phyloP scores from a whole-genome alignment of 2,888 invertebrate species.

The Amblyjoppa fuscipennis region DNA sequence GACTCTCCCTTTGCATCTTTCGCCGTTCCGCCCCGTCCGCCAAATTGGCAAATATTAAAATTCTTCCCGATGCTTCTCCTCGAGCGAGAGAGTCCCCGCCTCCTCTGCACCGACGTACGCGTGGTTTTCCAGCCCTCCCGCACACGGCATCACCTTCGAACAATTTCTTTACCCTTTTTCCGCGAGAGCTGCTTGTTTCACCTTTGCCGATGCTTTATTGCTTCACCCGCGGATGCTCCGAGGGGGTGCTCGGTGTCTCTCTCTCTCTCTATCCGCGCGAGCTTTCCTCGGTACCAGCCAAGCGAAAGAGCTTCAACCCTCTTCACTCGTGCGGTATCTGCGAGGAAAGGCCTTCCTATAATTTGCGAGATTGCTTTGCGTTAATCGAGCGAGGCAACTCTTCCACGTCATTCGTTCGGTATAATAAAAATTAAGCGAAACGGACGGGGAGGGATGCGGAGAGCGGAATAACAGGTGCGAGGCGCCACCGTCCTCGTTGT shows the following conservation, averaged over 20 bases:
- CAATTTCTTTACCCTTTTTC: conserved; percentile 67
- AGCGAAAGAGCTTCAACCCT: conserved; percentile 30
- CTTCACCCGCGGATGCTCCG: conserved; percentile 49
- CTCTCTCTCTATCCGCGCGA: conserved; percentile 2
- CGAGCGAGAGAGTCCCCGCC: conserved; percentile 25
- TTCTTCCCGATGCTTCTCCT: conserved; percentile 74
- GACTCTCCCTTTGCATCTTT: conserved; percentile 73
- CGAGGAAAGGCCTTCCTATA: not conserved
- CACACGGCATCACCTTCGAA: conserved; percentile 56
- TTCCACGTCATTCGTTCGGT: conserved; percentile 80
- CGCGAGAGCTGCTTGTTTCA: conserved; percentile 74
- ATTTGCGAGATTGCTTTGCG: conserved; percentile 75
- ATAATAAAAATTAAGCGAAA: conserved; percentile 82
- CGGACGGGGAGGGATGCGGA: conserved; percentile 66
- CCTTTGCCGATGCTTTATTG: conserved; percentile 76
- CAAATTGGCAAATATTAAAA: conserved; percentile 83
- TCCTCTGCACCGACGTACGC: conserved; percentile 51
- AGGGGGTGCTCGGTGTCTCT: conserved; percentile 20
- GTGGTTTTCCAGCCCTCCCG: conserved; percentile 72
- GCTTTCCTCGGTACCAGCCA: conserved; percentile 38
- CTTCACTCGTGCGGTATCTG: conserved; percentile 18
- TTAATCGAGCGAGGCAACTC: conserved; percentile 79
- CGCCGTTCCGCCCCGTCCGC: conserved; percentile 70
- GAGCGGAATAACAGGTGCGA: conserved; percentile 74
- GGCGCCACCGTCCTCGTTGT: conserved; percentile 72